These are phyloP conservation scores for Anthonomus grandis DNA, from an alignment of 1,140 invertebrate species.

Conservation along the genomic window DNA sequence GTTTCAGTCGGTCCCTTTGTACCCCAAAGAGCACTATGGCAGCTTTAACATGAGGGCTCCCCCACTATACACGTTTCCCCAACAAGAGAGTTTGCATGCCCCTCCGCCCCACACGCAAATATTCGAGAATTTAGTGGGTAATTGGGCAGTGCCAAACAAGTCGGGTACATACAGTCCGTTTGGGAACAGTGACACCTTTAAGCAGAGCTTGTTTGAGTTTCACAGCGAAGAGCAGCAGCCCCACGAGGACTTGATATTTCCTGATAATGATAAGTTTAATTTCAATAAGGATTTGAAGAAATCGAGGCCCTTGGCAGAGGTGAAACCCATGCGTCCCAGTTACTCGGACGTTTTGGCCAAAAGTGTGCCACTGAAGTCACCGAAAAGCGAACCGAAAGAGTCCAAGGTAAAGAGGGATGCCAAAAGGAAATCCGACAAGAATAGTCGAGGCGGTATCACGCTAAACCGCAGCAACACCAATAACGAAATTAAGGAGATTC, in stretches of 20 bases:
- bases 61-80: too few relatives aligned
- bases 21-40: too few relatives aligned
- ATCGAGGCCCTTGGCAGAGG: conserved; percentile 74
- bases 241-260: conserved; percentile 25
- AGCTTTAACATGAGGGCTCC: too few relatives aligned
- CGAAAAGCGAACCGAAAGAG: conserved; percentile 52
- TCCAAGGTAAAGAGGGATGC: conserved; percentile 44
- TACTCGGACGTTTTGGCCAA: conserved; percentile 81
- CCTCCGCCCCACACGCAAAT: conserved; percentile 32
- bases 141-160: conserved; percentile 76
- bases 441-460: conserved; percentile 48
- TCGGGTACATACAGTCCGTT: conserved; percentile 79
- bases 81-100: too few relatives aligned
- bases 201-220: conserved; percentile 36
- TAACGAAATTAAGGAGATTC: conserved; percentile 43
- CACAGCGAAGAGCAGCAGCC: conserved; percentile 23
- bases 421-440: conserved; percentile 50
- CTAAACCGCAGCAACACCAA: conserved; percentile 42
- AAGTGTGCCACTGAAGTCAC: conserved; percentile 47
- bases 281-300: conserved; percentile 56
- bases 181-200: conserved; percentile 52
- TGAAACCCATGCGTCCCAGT: conserved; percentile 78
- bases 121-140: conserved; percentile 75
- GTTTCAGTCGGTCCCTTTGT: too few relatives aligned
- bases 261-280: conserved; percentile 38